These are phyloP conservation scores for Philopotamus ludificatus DNA, from an alignment of 1,140 invertebrate species.

Conservation along the genomic window DNA sequence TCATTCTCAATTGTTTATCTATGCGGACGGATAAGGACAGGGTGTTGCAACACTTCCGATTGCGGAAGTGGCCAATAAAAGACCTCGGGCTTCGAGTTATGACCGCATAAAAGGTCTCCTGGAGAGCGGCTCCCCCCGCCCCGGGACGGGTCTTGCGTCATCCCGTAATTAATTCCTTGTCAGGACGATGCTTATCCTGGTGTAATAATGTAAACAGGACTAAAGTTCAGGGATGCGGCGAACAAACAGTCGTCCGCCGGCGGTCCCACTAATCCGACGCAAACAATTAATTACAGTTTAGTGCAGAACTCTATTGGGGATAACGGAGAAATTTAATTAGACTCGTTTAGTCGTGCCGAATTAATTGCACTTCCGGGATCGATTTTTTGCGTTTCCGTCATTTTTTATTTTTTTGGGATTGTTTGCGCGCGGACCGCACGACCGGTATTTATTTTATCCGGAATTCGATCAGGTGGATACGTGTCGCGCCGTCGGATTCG, in stretches of 20 bases:
- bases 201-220: conserved; percentile 20
- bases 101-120: conserved; percentile 16
- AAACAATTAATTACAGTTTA: background rate
- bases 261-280: background rate
- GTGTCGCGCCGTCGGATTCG: conserved; percentile 9
- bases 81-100: conserved; percentile 7
- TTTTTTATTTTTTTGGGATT: background rate
- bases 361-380: too few species aligned
- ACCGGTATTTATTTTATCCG: conserved; percentile 5
- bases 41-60: background rate
- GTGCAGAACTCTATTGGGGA: too few species aligned
- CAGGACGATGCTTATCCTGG: conserved; percentile 22
- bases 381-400: background rate
- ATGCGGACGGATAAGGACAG: background rate
- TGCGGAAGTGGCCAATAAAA: conserved; percentile 13
- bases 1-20: conserved; percentile 21
- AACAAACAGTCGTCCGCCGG: conserved; percentile 1
- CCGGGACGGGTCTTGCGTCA: background rate
- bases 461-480: conserved; percentile 5
- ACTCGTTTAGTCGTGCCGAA: too few species aligned
- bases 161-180: conserved; percentile 24
- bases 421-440: background rate
- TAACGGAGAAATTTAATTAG: too few species aligned
- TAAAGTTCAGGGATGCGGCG: conserved; percentile 17
- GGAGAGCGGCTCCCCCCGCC: background rate